Evolutionary conservation across 1,140 invertebrate genomes (phyloP).

Genomic region (Pachyrhynchus sulphureomaculatus): DNA sequence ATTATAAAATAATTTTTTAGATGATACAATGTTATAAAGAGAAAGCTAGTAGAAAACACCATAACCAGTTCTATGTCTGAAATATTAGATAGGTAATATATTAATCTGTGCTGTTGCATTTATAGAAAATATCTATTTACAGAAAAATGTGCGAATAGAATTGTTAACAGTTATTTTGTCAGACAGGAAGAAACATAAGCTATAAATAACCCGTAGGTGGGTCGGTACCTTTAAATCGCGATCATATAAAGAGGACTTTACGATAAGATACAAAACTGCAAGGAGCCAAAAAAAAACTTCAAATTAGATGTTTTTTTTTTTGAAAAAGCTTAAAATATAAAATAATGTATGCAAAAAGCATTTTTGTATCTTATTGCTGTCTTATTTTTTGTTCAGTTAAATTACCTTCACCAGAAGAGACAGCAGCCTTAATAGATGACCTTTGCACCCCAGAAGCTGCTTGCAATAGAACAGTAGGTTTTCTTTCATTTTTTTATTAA

Average conservation of each 20-base stretch:
- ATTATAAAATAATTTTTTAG: no score
- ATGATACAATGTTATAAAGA: no score
- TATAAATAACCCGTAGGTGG: not conserved
- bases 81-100: constrained; percentile 11
- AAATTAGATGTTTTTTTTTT: no score
- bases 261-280: not conserved
- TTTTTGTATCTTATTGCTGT: not conserved
- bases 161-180: not conserved
- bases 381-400: not conserved
- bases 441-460: constrained; percentile 48
- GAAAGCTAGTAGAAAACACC: not conserved
- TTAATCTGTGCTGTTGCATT: constrained; percentile 14
- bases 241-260: no score
- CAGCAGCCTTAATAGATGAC: constrained; percentile 49
- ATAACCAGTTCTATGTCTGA: not conserved
- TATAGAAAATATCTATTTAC: constrained; percentile 1
- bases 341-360: no score
- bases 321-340: no score
- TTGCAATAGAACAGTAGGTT: constrained; percentile 28
- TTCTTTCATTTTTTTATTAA: not conserved
- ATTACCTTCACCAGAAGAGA: constrained; percentile 51
- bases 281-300: no score
- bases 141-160: constrained; percentile 1
- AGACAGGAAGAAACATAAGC: not conserved
- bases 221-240: no score